phyloP scores from a whole-genome alignment of 2,113 vertebrate species.

The Chascanopsetta lugubris region DNA sequence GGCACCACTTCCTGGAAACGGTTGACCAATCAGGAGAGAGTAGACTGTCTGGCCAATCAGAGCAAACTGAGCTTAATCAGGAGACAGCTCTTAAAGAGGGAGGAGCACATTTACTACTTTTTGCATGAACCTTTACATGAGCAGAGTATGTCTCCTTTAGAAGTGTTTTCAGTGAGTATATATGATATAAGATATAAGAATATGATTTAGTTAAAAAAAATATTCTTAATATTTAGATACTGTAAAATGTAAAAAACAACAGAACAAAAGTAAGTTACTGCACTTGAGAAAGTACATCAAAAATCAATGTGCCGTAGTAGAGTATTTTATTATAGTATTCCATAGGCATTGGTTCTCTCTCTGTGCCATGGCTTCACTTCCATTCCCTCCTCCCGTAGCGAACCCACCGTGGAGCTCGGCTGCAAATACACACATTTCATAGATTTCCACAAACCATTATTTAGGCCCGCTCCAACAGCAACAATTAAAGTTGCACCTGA shows the following conservation, averaged over 20 bases:
- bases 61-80: too few species aligned
- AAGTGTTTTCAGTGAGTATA: too few species aligned
- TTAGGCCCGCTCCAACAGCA: constrained; percentile 12
- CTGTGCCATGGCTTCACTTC: constrained; percentile 4
- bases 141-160: too few species aligned
- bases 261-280: not conserved
- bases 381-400: not conserved
- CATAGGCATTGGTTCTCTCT: not conserved
- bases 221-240: too few species aligned
- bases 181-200: too few species aligned
- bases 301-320: not conserved
- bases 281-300: not conserved
- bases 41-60: too few species aligned
- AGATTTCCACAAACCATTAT: constrained; percentile 42
- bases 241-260: not conserved
- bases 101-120: too few species aligned
- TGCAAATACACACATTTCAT: constrained; percentile 27
- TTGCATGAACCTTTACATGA: not conserved
- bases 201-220: too few species aligned
- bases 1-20: too few species aligned
- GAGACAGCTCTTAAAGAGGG: too few species aligned
- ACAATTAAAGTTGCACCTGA: constrained; percentile 76
- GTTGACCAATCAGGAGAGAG: too few species aligned
- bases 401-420: not conserved
- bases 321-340: too few species aligned